These are phyloP conservation scores for Microcebus murinus DNA, from an alignment of 2,113 vertebrate genomes.

Conservation along the genomic window DNA sequence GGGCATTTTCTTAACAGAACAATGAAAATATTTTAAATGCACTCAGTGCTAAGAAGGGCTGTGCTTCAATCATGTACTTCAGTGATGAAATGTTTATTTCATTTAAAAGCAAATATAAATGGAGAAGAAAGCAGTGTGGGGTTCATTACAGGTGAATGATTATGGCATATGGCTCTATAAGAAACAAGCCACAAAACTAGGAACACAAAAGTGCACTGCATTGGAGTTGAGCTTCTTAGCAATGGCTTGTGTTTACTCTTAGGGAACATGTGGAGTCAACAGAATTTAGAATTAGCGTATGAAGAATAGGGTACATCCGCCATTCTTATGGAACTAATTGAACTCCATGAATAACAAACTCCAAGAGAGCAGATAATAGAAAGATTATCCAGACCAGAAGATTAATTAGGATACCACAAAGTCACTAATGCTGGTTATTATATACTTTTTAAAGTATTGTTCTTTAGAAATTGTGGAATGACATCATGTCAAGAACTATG, in stretches of 20 bases:
- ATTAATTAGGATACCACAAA: no score
- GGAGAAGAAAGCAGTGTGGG: background rate
- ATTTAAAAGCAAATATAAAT: background rate
- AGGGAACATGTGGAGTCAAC: background rate
- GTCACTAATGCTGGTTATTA: background rate
- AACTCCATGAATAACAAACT: background rate
- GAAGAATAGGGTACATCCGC: fast-evolving
- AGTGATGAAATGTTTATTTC: background rate
- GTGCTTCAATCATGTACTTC: background rate
- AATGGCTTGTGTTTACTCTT: fast-evolving
- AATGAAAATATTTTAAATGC: background rate
- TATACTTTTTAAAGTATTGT: background rate
- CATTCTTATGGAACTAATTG: background rate
- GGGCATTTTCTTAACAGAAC: background rate
- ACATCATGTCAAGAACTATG: background rate
- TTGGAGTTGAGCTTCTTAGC: background rate
- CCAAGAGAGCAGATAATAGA: no score
- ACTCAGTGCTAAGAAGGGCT: background rate
- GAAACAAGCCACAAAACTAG: background rate
- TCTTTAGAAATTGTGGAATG: background rate
- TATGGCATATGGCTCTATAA: no score
- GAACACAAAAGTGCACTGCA: background rate
- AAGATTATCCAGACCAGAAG: background rate
- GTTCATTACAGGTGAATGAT: background rate
- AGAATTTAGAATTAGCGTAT: background rate